A percentile compares a stretch with the other conserved stretches of the same genome.
Conservation (phyloP, 2,797 vertebrate genomes). For the Premnoplex brunnescens region DNA sequence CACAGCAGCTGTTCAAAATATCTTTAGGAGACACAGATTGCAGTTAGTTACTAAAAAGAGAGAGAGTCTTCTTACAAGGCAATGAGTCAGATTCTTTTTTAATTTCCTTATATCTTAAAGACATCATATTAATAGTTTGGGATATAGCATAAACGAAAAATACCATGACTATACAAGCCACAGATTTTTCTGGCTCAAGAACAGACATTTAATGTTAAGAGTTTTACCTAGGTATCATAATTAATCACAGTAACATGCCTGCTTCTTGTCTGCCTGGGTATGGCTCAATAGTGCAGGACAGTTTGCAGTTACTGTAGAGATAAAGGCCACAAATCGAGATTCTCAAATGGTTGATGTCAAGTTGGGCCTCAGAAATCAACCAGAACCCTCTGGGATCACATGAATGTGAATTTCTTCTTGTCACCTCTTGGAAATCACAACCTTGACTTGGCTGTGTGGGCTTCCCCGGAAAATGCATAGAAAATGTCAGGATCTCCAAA, state of each 20-base stretch:
- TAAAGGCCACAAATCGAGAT: background rate
- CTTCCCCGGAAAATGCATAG: background rate
- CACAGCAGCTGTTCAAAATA: background rate
- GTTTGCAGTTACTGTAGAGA: background rate
- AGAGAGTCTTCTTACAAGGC: background rate
- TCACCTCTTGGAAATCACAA: background rate
- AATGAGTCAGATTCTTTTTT: background rate
- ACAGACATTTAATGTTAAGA: background rate
- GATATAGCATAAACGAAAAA: background rate
- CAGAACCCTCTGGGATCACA: background rate
- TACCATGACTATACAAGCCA: background rate
- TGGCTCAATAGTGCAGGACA: background rate
- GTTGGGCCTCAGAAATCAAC: background rate
- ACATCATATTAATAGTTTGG: background rate
- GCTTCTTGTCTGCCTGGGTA: background rate
- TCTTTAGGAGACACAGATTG: background rate
- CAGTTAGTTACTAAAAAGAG: background rate
- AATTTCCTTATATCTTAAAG: background rate
- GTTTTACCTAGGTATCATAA: background rate
- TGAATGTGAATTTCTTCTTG: background rate
- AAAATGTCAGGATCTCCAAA: background rate
- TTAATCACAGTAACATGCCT: background rate
- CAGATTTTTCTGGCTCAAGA: background rate
- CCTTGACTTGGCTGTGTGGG: background rate
- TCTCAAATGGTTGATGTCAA: background rate